Evolutionary conservation across 2,797 vertebrate genomes (phyloP).

Genomic region (Onychomys arenicola): DNA sequence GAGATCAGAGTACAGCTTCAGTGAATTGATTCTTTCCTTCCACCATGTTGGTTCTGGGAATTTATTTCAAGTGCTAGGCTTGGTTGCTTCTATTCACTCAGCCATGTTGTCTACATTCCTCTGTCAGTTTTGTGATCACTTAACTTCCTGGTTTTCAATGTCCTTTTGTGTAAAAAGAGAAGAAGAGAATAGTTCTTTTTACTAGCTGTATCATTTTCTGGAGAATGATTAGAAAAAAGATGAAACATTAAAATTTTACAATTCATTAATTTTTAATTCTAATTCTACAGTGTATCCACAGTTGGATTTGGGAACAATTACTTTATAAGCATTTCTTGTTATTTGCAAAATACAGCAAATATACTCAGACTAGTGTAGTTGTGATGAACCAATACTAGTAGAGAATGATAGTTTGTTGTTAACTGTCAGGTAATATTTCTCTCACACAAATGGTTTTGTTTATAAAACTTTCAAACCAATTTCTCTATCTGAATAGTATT

Average conservation of each 20-base stretch:
- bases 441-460: slow-evolving; percentile 23
- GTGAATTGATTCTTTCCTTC: background rate
- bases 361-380: background rate
- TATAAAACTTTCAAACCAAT: slow-evolving; percentile 14
- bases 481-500: slow-evolving; percentile 44
- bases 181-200: rapidly evolving
- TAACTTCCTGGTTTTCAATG: background rate
- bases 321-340: background rate
- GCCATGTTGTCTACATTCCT: rapidly evolving
- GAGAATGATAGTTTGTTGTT: background rate
- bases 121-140: background rate
- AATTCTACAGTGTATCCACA: background rate
- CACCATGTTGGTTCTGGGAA: background rate
- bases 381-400: background rate
- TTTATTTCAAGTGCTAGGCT: background rate
- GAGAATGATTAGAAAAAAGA: background rate
- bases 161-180: rapidly evolving
- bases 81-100: background rate
- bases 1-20: background rate
- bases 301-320: background rate
- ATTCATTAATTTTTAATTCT: background rate
- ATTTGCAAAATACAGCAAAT: background rate
- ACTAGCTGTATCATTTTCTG: background rate
- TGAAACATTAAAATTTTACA: background rate
- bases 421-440: background rate